Evolutionary conservation across 1,140 invertebrate species (phyloP), one percentile per base, ranked within the genome.

Genomic region (Drosophila jambulina): DNA sequence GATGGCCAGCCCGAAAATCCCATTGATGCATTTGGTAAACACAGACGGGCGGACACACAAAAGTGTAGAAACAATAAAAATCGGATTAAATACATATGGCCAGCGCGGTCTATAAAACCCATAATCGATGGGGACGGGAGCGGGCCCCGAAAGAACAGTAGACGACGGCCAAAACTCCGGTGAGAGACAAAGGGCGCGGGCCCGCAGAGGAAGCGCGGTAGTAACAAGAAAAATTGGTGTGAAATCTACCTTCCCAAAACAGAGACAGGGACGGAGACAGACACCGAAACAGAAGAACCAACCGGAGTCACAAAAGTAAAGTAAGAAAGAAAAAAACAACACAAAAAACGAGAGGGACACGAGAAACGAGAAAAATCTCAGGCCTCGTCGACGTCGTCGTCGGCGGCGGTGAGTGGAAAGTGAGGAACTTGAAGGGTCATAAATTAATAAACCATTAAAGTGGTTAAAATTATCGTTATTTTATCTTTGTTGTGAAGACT

Each of bases 361-460:
- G 17, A 69, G 59, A 78, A 72, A 68, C 63, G 42, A 77, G 75
- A 82, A 78, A 84, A 84, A 84, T 84, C 81, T 84, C 64, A 77
- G 77, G 81, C 81, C 63, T 38, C 48, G 32, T 45, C 54, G 48
- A 9, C 49, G 43, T 21, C 63, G 59, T 15, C 51, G 49, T 17
- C 64, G 76, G 49, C 67, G 71, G 77, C 84, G 84, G 84, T 74
- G 84, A 85, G 85, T 81, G 85, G 85, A 90, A 90, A 90, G 85
- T 85, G 85, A 90, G 84, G 85, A 90, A 90, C 87, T 91, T 92
- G 91, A 92, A 92, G 91, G 91, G 91, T 92, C 91, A 92, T 92
- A 92, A 92, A 92, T 92, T 92, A 92, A 92, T 92, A 92, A 92
- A 91, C 91, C 91, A 92, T 92, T 92, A 92, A 92, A 92, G 87